Evolutionary conservation across 1,140 invertebrate genomes (phyloP).

Genomic region (Bombus polaris): DNA sequence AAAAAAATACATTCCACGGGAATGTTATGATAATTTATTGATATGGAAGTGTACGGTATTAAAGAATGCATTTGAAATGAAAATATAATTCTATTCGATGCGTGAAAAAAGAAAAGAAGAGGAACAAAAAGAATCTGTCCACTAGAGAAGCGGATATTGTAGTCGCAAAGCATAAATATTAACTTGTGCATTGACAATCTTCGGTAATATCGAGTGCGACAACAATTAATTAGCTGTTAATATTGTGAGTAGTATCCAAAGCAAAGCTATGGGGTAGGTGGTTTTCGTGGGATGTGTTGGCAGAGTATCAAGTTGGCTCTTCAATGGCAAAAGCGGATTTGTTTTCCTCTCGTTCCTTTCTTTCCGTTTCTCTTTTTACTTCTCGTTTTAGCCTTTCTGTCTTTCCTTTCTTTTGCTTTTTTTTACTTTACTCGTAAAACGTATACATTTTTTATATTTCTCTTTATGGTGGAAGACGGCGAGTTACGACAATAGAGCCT

Average conservation of each 20-base stretch:
- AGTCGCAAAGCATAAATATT: slow-evolving; percentile 14
- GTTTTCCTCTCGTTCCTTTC: background rate
- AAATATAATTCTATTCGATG: background rate
- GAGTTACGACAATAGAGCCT: slow-evolving; percentile 59
- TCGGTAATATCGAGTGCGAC: slow-evolving; percentile 33
- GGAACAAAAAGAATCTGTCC: background rate
- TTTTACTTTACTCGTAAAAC: background rate
- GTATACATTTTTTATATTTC: background rate
- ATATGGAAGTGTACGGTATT: background rate
- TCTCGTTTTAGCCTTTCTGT: background rate
- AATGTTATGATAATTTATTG: background rate
- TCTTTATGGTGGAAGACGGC: slow-evolving; percentile 37
- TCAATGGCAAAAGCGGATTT: slow-evolving; percentile 60
- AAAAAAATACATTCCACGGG: background rate
- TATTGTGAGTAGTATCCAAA: slow-evolving; percentile 71
- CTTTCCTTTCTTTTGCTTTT: background rate
- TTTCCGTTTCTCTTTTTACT: background rate
- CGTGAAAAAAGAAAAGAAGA: background rate
- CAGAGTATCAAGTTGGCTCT: slow-evolving; percentile 74
- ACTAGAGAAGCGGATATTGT: slow-evolving; percentile 24
- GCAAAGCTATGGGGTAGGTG: slow-evolving; percentile 73
- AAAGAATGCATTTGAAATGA: background rate
- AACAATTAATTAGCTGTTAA: slow-evolving; percentile 63
- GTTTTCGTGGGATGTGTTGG: slow-evolving; percentile 78
- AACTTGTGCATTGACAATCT: slow-evolving; percentile 21